Percentiles rank a stretch among this genome's conserved stretches.
phyloP scores from a whole-genome alignment of 1,140 invertebrate species.

The Camponotus pennsylvanicus region DNA sequence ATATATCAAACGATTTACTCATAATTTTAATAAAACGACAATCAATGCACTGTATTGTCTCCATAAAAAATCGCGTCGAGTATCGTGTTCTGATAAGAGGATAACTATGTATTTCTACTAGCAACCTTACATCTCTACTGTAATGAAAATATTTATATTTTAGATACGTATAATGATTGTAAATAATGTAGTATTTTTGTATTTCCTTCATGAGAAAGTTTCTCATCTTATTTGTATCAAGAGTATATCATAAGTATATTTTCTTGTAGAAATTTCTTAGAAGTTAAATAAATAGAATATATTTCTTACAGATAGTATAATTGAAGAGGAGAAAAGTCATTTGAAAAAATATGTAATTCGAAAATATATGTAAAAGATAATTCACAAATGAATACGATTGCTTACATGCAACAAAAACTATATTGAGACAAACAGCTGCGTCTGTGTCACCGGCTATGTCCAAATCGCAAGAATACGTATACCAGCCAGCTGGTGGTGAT shows the following conservation, averaged over 20 bases:
- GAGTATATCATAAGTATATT: neutral
- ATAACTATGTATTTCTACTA: constrained; percentile 38
- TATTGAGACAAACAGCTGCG: constrained; percentile 85
- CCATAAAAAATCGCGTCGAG: constrained; percentile 47
- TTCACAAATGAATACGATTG: constrained; percentile 50
- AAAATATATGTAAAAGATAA: neutral
- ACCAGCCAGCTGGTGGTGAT: constrained; percentile 81
- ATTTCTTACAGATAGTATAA: neutral
- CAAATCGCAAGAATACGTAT: constrained; percentile 85
- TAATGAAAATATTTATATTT: constrained; percentile 36
- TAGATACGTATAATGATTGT: constrained; percentile 5
- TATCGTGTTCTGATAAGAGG: constrained; percentile 62
- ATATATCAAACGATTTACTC: constrained; percentile 35
- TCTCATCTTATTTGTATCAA: neutral
- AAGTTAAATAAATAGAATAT: neutral
- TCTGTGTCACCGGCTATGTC: constrained; percentile 62
- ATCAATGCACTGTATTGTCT: constrained; percentile 61
- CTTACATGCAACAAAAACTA: constrained; percentile 87
- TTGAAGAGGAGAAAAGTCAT: neutral
- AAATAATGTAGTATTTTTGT: constrained; percentile 5
- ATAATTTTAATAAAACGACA: constrained; percentile 62
- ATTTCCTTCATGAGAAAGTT: neutral
- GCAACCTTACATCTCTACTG: neutral
- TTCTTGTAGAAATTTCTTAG: neutral
- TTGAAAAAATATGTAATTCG: too few species aligned